Base-by-base conservation (phyloP, 2,797 vertebrate species). In the Erithacus rubecula region DNA sequence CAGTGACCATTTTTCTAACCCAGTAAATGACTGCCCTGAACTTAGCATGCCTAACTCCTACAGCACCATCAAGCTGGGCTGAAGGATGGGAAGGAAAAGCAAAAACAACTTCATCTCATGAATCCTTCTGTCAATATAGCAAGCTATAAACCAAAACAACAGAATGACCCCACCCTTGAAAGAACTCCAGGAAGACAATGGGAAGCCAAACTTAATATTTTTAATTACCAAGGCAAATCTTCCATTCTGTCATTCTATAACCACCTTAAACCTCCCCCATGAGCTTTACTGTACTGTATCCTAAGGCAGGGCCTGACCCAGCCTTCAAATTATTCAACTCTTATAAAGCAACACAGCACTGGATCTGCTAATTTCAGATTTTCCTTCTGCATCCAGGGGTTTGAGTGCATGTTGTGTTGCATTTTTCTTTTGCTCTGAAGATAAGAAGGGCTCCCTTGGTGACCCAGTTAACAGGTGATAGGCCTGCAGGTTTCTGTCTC, bases 121-220 rank as follows among this genome's bases (percentile, higher is more conserved):
- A 94, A 71, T 72, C 14, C 43, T 92, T 93, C 83, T 93, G 89
- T 91, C 93, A 90, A 88, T 63, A 93, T 0, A 82, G 77, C 72
- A 84, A 76, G 59, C 41, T 79, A 77, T 17, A 89, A 95, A 74
- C 44, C 27, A 63, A 91, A 94, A 83, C 84, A 93, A 44, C 55
- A 88, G 69, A 71, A 67, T 39, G 37, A 64, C 52, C 43, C 90
- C 74, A 90, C 72, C 91, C 87, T 93, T 89, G 91, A 93, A 85
- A 94, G 71, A 32, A 17, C 67, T 92, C 87, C 94, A 94, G 82
- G 71, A 87, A 91, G 55, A 41, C 64, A 89, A 81, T 16, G 47
- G 76, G 39, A 94, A 95, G 95, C 82, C 82, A 91, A 96, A 82
- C 52, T 62, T 70, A 92, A 79, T 75, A 96, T 91, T 94, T 93